Conservation (phyloP, 2,797 vertebrate species). For the Eulemur albifrons region DNA sequence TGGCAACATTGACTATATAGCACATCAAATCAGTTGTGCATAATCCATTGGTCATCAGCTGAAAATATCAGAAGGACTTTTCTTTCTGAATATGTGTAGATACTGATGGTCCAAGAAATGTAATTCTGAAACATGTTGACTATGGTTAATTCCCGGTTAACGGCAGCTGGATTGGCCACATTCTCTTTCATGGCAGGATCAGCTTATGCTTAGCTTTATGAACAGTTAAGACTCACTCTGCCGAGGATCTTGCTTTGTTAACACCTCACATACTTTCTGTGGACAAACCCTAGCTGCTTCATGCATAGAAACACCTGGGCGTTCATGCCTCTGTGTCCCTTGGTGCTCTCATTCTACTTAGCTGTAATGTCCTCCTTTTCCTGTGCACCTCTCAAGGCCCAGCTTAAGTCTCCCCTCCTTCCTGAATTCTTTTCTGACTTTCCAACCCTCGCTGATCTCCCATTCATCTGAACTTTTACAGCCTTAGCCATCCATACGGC, state of each 20-base stretch:
- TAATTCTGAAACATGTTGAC: background rate
- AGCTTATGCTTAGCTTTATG: background rate
- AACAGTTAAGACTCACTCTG: background rate
- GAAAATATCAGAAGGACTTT: slow-evolving; percentile 39
- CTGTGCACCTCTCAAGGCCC: background rate
- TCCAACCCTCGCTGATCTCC: background rate
- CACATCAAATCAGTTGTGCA: slow-evolving; percentile 16
- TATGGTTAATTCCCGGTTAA: background rate
- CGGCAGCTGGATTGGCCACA: background rate
- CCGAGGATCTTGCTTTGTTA: background rate
- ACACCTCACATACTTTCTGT: background rate
- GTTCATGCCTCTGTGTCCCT: accelerated
- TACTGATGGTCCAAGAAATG: slow-evolving; percentile 15
- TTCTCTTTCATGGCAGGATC: background rate
- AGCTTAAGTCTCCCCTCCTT: background rate
- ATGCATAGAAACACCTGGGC: background rate
- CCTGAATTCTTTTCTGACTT: slow-evolving; percentile 2
- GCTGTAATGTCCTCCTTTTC: background rate
- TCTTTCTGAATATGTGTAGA: background rate
- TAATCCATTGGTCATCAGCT: slow-evolving; percentile 35
- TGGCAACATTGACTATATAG: background rate
- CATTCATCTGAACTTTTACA: background rate
- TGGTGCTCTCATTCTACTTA: background rate
- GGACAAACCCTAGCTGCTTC: background rate
- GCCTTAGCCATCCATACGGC: background rate